Percentiles rank a stretch among this genome's conserved stretches.
Evolutionary conservation across 2,113 vertebrate genomes (phyloP).

Genomic region (Otolemur garnettii): DNA sequence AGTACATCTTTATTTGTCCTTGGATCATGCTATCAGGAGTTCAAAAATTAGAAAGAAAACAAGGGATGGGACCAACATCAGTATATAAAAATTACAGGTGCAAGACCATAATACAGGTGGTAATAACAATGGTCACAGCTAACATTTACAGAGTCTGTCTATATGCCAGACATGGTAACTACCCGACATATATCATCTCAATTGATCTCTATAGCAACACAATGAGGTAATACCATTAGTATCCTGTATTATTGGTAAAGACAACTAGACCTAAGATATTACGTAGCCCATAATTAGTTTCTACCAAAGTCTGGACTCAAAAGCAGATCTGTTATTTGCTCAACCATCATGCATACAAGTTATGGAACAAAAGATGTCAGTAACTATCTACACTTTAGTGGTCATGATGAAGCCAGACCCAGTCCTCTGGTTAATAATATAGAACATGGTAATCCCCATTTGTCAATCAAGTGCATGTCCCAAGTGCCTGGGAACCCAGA

Average conservation of each 20-base stretch:
- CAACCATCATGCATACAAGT: background rate
- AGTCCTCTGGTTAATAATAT: background rate
- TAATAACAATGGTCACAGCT: background rate
- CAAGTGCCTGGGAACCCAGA: background rate
- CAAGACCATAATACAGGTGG: background rate
- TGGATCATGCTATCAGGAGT: background rate
- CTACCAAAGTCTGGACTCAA: background rate
- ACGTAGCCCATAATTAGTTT: background rate
- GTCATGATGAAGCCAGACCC: background rate
- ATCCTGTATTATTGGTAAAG: background rate
- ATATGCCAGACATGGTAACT: background rate
- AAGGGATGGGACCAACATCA: background rate
- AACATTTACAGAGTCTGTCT: conserved; percentile 4
- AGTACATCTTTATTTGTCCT: background rate
- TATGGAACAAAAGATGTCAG: background rate
- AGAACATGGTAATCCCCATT: background rate
- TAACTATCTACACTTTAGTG: background rate
- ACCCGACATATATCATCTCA: background rate
- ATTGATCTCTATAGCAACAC: background rate
- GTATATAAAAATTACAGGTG: background rate
- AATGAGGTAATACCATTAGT: background rate
- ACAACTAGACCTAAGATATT: background rate
- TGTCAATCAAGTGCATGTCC: background rate
- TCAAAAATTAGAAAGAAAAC: background rate
- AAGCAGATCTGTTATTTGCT: conserved; percentile 6